Percentiles rank a stretch among this genome's conserved stretches.
phyloP scores from a whole-genome alignment of 2,888 invertebrate species.

The Oxycera nigricornis region DNA sequence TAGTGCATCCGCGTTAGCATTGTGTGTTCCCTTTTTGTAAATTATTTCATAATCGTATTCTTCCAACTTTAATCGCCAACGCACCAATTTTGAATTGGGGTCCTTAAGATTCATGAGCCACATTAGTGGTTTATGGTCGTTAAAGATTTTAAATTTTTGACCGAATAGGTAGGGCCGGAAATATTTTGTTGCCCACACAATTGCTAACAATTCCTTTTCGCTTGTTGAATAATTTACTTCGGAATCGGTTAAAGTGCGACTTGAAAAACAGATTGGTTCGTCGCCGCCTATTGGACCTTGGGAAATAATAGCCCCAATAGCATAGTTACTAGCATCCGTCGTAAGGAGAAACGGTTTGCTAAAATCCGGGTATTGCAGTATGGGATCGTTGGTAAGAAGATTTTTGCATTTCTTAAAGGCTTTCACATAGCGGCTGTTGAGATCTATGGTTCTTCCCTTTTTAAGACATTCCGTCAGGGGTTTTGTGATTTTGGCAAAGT shows the following conservation, averaged over 20 bases:
- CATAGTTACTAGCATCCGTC: slow-evolving; percentile 51
- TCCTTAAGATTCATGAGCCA: too few relatives aligned
- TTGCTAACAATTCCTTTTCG: slow-evolving; percentile 55
- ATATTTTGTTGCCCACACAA: slow-evolving; percentile 56
- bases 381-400: slow-evolving; percentile 40
- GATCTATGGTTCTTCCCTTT: not conserved
- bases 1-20: too few relatives aligned
- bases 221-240: slow-evolving; percentile 51
- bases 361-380: slow-evolving; percentile 56
- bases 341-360: slow-evolving; percentile 51
- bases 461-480: not conserved
- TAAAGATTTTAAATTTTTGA: too few relatives aligned
- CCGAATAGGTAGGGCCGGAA: too few relatives aligned
- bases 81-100: too few relatives aligned
- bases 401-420: slow-evolving; percentile 4
- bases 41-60: too few relatives aligned
- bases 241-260: slow-evolving; percentile 49
- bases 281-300: slow-evolving; percentile 47
- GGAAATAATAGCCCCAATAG: slow-evolving; percentile 50
- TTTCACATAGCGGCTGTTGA: not conserved
- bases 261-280: slow-evolving; percentile 51
- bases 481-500: not conserved
- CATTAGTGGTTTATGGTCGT: too few relatives aligned
- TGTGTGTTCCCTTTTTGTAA: too few relatives aligned
- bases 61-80: too few relatives aligned